phyloP scores from a whole-genome alignment of 2,113 vertebrate species.

The Agapornis roseicollis region DNA sequence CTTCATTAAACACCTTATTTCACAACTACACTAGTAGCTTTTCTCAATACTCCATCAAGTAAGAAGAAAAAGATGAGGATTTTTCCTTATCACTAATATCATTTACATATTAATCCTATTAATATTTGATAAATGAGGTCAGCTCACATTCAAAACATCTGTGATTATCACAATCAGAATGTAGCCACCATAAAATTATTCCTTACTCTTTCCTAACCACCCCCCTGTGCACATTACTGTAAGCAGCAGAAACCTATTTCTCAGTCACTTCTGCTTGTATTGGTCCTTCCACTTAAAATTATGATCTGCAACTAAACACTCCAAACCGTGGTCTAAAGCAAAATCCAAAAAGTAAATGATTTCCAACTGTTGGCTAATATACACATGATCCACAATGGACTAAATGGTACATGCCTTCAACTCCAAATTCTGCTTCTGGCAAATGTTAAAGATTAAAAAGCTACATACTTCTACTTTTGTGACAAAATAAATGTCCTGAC shows the following conservation, averaged over 20 bases:
- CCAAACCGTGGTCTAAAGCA: not conserved
- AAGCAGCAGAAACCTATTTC: not conserved
- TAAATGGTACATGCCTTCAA: not conserved
- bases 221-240: not conserved
- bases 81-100: not conserved
- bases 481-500: not conserved
- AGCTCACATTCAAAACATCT: not conserved
- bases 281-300: not conserved
- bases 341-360: not conserved
- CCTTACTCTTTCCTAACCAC: not conserved
- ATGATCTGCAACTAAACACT: not conserved
- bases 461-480: not conserved
- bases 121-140: constrained; percentile 52
- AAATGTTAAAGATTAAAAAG: not conserved
- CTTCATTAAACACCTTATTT: constrained; percentile 58
- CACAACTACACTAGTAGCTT: constrained; percentile 21
- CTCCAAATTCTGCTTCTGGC: not conserved
- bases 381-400: not conserved
- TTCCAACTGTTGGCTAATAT: not conserved
- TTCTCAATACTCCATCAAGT: constrained; percentile 41
- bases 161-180: not conserved
- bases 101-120: constrained; percentile 46
- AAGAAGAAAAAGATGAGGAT: constrained; percentile 13
- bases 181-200: not conserved
- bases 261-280: not conserved